Evolutionary conservation across 2,888 invertebrate species (phyloP).

Genomic region (Conus canariensis): DNA sequence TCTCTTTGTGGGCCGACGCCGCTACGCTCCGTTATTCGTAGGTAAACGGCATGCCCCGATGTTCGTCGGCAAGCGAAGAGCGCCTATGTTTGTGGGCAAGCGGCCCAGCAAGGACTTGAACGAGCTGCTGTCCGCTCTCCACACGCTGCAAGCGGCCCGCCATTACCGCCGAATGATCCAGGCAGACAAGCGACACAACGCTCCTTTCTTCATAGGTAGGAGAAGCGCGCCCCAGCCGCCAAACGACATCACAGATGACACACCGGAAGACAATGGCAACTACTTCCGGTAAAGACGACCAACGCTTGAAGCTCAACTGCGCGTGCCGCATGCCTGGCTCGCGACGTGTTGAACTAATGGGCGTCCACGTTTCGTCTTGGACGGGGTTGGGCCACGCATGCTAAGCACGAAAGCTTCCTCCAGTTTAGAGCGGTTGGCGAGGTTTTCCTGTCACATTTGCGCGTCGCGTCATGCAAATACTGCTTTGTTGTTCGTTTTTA

Average conservation of each 20-base stretch:
- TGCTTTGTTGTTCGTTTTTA: too few species aligned
- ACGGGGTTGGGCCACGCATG: neutral
- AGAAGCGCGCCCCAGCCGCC: slow-evolving; percentile 38
- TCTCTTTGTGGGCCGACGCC: slow-evolving; percentile 52
- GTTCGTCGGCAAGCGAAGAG: slow-evolving; percentile 43
- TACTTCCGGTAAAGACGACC: slow-evolving; percentile 30
- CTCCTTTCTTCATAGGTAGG: slow-evolving; percentile 60
- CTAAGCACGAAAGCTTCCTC: neutral
- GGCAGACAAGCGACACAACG: slow-evolving; percentile 56
- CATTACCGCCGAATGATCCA: slow-evolving; percentile 48
- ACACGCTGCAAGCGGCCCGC: slow-evolving; percentile 43
- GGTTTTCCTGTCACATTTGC: neutral
- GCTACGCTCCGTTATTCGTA: slow-evolving; percentile 47
- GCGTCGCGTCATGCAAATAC: neutral
- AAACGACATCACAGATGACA: neutral
- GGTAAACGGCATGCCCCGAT: slow-evolving; percentile 39
- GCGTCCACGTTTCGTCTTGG: neutral
- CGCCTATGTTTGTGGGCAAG: slow-evolving; percentile 48
- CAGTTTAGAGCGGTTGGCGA: neutral
- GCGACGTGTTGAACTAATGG: neutral
- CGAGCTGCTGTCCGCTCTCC: slow-evolving; percentile 54
- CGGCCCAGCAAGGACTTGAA: slow-evolving; percentile 52
- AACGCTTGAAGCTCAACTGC: neutral
- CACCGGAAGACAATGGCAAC: neutral
- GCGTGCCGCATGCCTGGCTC: neutral